Percentiles rank a stretch among this genome's conserved stretches.
Conservation (phyloP, 37 sponge, comb jelly and placozoan species). For the Axinella damicornis region DNA sequence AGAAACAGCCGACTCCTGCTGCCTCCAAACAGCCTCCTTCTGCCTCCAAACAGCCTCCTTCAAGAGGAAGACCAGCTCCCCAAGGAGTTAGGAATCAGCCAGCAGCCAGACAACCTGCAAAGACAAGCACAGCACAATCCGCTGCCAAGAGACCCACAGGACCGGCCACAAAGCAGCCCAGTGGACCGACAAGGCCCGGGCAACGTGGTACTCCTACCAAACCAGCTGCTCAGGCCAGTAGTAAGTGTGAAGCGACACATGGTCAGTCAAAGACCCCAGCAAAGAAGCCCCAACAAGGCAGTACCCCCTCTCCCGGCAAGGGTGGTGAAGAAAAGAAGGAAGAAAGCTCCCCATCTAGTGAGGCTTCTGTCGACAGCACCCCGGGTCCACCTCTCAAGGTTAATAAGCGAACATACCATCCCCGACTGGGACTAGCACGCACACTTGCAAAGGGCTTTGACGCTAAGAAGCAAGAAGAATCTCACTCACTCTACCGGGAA, state of each 20-base stretch:
- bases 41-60: slow-evolving; percentile 14
- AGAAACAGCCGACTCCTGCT: neutral
- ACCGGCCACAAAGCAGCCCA: slow-evolving; percentile 23
- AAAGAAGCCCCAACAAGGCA: slow-evolving; percentile 8
- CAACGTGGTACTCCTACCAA: slow-evolving; percentile 5
- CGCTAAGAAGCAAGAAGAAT: slow-evolving; percentile 53
- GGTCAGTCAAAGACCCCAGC: slow-evolving; percentile 68
- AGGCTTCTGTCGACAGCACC: neutral
- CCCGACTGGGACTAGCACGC: slow-evolving; percentile 91
- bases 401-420: slow-evolving; percentile 72
- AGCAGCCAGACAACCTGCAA: slow-evolving; percentile 32
- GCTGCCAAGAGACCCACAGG: neutral
- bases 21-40: neutral
- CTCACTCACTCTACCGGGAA: slow-evolving; percentile 71
- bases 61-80: slow-evolving; percentile 1
- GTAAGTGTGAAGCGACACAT: slow-evolving; percentile 79
- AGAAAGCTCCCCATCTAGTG: neutral
- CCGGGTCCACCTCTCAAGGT: neutral
- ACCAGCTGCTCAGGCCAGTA: slow-evolving; percentile 21
- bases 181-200: slow-evolving; percentile 15
- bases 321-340: no score
- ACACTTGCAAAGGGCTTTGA: slow-evolving; percentile 56
- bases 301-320: neutral
- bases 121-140: neutral
- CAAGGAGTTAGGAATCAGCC: slow-evolving; percentile 28